Conservation (phyloP, 2,888 invertebrate genomes). For the Perizoma flavofasciatum region DNA sequence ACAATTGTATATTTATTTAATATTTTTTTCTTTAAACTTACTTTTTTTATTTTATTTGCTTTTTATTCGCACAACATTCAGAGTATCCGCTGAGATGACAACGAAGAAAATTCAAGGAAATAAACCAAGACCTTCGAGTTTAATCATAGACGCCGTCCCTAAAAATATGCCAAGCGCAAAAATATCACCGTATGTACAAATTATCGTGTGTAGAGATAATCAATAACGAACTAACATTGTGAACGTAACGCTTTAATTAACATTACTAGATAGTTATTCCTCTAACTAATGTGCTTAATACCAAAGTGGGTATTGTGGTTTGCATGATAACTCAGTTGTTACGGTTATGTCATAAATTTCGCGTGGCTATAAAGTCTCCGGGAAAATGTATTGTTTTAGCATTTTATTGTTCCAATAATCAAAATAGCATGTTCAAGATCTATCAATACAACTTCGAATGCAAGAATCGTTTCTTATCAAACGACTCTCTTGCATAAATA, state of each 20-base stretch:
- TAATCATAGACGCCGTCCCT: slow-evolving; percentile 49
- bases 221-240: slow-evolving; percentile 42
- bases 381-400: slow-evolving; percentile 31
- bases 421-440: slow-evolving; percentile 36
- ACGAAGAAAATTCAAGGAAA: slow-evolving; percentile 57
- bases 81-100: slow-evolving; percentile 63
- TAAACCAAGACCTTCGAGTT: slow-evolving; percentile 53
- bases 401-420: slow-evolving; percentile 23
- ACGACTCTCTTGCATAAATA: slow-evolving; percentile 16
- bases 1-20: background rate
- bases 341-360: slow-evolving; percentile 13
- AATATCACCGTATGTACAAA: slow-evolving; percentile 65
- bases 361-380: slow-evolving; percentile 18
- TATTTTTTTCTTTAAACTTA: background rate
- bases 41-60: slow-evolving; percentile 29
- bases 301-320: background rate
- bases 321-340: slow-evolving; percentile 17
- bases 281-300: background rate
- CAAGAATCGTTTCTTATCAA: slow-evolving; percentile 20
- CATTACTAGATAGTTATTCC: background rate
- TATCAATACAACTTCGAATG: slow-evolving; percentile 21
- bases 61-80: slow-evolving; percentile 59
- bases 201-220: slow-evolving; percentile 44
- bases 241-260: slow-evolving; percentile 23
- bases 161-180: slow-evolving; percentile 62